Conservation (phyloP, 2,113 vertebrate species). For the Microtus ochrogaster region DNA sequence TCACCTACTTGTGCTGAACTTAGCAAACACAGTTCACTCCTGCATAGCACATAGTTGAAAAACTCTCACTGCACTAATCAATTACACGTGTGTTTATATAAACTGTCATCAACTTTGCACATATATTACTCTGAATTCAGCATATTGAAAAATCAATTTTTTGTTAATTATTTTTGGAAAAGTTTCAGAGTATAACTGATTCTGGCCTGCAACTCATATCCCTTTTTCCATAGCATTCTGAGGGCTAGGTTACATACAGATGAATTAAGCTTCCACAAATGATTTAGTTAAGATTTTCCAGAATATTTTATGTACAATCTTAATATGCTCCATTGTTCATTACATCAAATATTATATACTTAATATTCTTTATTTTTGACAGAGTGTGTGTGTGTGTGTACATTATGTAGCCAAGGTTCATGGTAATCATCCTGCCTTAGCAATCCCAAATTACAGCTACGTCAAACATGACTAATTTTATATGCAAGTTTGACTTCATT, state of each 20-base stretch:
- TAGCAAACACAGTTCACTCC: constrained; percentile 11
- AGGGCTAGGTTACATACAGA: neutral
- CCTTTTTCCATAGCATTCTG: neutral
- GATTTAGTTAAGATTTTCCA: neutral
- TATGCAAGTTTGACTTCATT: neutral
- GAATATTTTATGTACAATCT: neutral
- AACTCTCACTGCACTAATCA: neutral
- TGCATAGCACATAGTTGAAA: neutral
- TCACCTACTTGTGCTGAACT: constrained; percentile 23
- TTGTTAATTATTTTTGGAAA: neutral
- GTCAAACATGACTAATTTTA: neutral
- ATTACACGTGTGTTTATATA: neutral
- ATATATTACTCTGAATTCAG: neutral
- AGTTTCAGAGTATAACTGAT: neutral
- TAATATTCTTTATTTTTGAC: neutral
- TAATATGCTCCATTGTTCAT: neutral
- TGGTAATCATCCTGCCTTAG: neutral
- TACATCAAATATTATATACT: neutral
- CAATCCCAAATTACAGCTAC: neutral
- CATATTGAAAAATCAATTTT: neutral
- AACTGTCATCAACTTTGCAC: neutral
- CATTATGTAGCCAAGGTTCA: neutral
- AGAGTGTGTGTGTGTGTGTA: too few species aligned
- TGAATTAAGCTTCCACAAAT: neutral
- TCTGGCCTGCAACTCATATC: accelerated